Evolutionary conservation across 1,140 invertebrate species (phyloP).

Genomic region (Drosophila quadrilineata): DNA sequence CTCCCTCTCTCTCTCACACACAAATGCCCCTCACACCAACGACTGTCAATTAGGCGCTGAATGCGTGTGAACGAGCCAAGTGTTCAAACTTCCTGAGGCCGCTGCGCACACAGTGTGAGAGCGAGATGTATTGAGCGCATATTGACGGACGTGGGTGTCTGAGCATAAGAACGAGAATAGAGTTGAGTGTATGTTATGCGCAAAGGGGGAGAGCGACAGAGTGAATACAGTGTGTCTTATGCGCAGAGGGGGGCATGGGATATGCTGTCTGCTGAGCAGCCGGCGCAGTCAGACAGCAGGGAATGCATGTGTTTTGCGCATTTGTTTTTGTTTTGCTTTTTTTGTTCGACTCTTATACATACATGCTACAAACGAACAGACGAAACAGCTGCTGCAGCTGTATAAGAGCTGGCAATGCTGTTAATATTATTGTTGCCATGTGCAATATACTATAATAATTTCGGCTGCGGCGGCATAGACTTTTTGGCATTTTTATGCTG

Average conservation of each 20-base stretch:
- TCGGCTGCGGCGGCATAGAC: constrained; percentile 19
- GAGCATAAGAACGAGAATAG: neutral
- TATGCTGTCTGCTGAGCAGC: constrained; percentile 18
- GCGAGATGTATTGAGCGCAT: constrained; percentile 5
- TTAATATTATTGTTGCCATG: constrained; percentile 29
- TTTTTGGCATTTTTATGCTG: constrained; percentile 20
- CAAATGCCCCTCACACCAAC: too few species aligned
- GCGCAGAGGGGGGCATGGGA: neutral
- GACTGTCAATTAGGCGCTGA: neutral
- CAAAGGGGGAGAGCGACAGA: neutral
- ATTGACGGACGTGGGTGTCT: constrained; percentile 12
- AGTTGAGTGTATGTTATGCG: too few species aligned
- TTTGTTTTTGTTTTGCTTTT: neutral
- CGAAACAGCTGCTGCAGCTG: constrained; percentile 45
- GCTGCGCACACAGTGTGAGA: neutral
- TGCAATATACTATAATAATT: too few species aligned
- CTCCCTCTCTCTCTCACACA: too few species aligned
- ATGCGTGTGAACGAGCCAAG: constrained; percentile 3
- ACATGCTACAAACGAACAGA: neutral
- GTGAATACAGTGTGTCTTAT: too few species aligned
- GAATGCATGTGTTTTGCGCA: constrained; percentile 15
- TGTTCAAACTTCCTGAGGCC: constrained; percentile 35
- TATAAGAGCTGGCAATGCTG: constrained; percentile 31
- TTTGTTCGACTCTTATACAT: constrained; percentile 49
- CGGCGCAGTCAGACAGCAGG: constrained; percentile 17